Conservation (phyloP, 2,797 vertebrate genomes). For the Siniperca scherzeri region DNA sequence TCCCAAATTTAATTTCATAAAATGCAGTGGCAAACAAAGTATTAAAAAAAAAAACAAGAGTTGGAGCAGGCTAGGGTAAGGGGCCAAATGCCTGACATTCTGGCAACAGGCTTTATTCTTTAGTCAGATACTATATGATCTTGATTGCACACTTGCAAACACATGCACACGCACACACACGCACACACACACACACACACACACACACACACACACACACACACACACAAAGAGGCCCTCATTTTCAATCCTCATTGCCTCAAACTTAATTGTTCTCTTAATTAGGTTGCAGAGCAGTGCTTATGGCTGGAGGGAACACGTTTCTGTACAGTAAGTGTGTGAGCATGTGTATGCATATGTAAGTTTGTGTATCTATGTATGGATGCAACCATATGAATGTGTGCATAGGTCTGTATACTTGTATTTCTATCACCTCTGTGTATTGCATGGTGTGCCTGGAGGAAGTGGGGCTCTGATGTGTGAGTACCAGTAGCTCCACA, state of each 20-base stretch:
- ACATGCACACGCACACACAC: constrained; percentile 18
- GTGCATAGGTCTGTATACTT: constrained; percentile 54
- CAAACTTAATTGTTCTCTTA: constrained; percentile 97
- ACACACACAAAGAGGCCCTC: constrained; percentile 26
- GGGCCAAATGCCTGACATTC: neutral
- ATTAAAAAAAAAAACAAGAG: neutral
- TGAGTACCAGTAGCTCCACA: constrained; percentile 77
- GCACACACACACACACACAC: constrained; percentile 20
- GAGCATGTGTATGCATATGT: constrained; percentile 23
- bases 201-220: constrained; percentile 27
- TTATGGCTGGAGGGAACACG: constrained; percentile 91
- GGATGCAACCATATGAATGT: constrained; percentile 18
- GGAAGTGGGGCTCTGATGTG: constrained; percentile 87
- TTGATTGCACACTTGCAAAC: constrained; percentile 18
- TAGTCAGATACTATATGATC: constrained; percentile 27
- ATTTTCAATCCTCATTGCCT: constrained; percentile 87
- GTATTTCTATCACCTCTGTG: constrained; percentile 89
- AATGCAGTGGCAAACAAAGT: neutral
- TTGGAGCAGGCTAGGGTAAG: constrained; percentile 13
- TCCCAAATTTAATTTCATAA: neutral
- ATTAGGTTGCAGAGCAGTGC: constrained; percentile 94
- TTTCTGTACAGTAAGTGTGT: constrained; percentile 53
- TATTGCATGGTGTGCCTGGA: constrained; percentile 85
- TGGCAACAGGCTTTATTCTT: constrained; percentile 33
- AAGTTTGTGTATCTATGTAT: neutral